Percentiles rank a stretch among this genome's conserved stretches.
phyloP scores from a whole-genome alignment of 2,113 vertebrate genomes.

The zebrafish (Danio rerio) region GRCz12tu NC_133183.1:18663001-18663500 shows the following conservation, averaged over 20 bases:
- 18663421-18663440: constrained; percentile 45
- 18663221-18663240: background rate
- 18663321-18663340: constrained; percentile 14
- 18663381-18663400: constrained; percentile 31
- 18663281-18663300: background rate
- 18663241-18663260: background rate
- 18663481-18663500: constrained; percentile 58
- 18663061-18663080: too few species aligned
- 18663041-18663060: too few species aligned
- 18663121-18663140: too few species aligned
- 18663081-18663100: too few species aligned
- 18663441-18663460: constrained; percentile 33
- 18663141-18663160: too few species aligned
- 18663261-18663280: background rate
- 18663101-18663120: too few species aligned
- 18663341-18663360: constrained; percentile 2
- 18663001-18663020: too few species aligned
- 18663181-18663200: too few species aligned
- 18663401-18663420: constrained; percentile 47
- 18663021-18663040: too few species aligned
- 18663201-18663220: background rate
- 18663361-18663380: background rate
- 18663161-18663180: too few species aligned
- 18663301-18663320: constrained; percentile 4
- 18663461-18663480: constrained; percentile 53